Evolutionary conservation across 1,140 invertebrate species (phyloP).

Genomic region (Drosophila asahinai): DNA sequence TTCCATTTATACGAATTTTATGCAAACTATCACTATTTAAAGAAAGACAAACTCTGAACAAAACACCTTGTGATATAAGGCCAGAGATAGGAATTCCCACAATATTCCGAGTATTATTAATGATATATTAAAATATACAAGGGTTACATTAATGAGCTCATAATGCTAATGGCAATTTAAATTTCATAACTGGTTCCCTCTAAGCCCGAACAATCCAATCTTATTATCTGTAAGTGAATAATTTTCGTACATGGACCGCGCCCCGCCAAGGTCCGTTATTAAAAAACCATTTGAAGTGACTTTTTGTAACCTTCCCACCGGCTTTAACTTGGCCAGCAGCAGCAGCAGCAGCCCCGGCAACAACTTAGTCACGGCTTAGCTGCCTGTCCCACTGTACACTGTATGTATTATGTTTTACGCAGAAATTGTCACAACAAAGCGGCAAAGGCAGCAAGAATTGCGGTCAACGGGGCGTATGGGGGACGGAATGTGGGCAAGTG

Average conservation of each 20-base stretch:
- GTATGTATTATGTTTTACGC: conserved; percentile 68
- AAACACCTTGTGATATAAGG: neutral
- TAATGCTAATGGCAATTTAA: conserved; percentile 22
- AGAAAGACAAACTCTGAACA: conserved; percentile 4
- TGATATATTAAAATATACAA: neutral
- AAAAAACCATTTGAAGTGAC: conserved; percentile 49
- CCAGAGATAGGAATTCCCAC: conserved; percentile 10
- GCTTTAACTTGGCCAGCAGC: conserved; percentile 28
- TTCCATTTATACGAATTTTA: conserved; percentile 15
- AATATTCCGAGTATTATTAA: neutral
- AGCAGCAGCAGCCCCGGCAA: conserved; percentile 1
- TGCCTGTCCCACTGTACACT: conserved; percentile 33
- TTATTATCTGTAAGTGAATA: conserved; percentile 48
- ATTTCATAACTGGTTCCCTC: conserved; percentile 15
- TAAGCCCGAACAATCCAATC: conserved; percentile 33
- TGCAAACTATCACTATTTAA: conserved; percentile 5
- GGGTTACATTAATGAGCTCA: conserved; percentile 22
- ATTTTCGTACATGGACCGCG: conserved; percentile 43
- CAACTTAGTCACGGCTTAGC: conserved; percentile 30
- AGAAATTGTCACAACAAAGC: conserved; percentile 78
- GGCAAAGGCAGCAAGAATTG: conserved; percentile 54
- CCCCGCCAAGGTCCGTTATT: conserved; percentile 52
- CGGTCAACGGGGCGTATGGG: conserved; percentile 56
- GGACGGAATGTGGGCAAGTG: conserved; percentile 22
- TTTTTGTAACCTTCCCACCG: conserved; percentile 49